These are phyloP conservation scores for Aplodontia rufa DNA, from an alignment of 2,113 vertebrate genomes.

Conservation along the genomic window DNA sequence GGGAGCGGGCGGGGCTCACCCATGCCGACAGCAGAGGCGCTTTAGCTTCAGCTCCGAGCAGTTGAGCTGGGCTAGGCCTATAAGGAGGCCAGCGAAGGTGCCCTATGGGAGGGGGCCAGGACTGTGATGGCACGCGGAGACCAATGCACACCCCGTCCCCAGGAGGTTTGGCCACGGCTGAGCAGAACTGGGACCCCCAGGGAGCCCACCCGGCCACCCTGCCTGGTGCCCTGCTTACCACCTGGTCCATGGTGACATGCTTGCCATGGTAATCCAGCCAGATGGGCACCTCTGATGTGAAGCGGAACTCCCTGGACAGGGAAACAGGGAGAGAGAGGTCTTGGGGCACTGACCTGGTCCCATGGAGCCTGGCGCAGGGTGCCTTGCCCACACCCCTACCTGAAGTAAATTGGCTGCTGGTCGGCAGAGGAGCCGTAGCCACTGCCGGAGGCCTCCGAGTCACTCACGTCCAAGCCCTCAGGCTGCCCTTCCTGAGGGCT, in stretches of 20 bases:
- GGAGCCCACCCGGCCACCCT: fast-evolving
- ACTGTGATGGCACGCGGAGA: fast-evolving
- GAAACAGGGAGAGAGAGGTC: background rate
- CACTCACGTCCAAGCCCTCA: constrained; percentile 79
- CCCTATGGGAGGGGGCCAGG: constrained; percentile 81
- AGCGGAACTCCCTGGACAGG: constrained; percentile 91
- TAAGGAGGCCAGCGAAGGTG: constrained; percentile 94
- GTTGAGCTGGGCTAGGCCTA: constrained; percentile 94
- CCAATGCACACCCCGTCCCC: fast-evolving
- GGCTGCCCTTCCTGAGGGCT: constrained; percentile 67
- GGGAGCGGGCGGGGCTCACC: constrained; percentile 79
- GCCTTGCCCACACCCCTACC: constrained; percentile 75
- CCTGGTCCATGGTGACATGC: constrained; percentile 93
- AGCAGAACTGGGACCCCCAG: background rate
- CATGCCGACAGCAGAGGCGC: constrained; percentile 93
- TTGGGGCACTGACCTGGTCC: background rate
- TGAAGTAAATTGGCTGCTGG: constrained; percentile 95
- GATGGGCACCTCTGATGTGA: constrained; percentile 95
- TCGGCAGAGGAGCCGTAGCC: constrained; percentile 87
- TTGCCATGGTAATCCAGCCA: constrained; percentile 96
- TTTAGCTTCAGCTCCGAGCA: constrained; percentile 95
- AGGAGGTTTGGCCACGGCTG: background rate
- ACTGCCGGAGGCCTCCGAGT: constrained; percentile 86
- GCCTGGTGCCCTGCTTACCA: constrained; percentile 69
- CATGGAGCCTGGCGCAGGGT: background rate